phyloP scores from a whole-genome alignment of 23 tunicate genomes.

The Oikopleura vanhoeffeni region DNA sequence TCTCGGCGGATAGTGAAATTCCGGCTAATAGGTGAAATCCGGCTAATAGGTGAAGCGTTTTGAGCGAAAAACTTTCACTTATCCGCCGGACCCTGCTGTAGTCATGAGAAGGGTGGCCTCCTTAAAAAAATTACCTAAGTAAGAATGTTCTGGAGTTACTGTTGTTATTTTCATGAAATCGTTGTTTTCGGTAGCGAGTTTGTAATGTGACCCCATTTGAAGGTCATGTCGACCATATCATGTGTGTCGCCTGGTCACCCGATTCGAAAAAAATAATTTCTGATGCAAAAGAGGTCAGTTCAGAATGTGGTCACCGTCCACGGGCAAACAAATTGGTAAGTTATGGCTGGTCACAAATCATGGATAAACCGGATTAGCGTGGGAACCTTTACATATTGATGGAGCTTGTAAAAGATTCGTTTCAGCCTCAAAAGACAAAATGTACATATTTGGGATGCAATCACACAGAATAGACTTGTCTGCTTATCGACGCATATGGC shows the following conservation, averaged over 20 bases:
- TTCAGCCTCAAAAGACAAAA: conserved; percentile 81
- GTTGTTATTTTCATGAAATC: too few relatives aligned
- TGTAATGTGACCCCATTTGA: too few relatives aligned
- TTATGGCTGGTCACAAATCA: conserved; percentile 50
- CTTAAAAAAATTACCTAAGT: too few relatives aligned
- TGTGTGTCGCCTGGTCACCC: conserved; percentile 83
- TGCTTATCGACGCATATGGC: conserved; percentile 45
- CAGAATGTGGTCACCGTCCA: conserved; percentile 73
- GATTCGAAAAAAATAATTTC: too few relatives aligned
- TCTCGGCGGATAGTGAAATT: too few relatives aligned
- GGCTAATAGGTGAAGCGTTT: too few relatives aligned
- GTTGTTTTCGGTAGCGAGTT: too few relatives aligned
- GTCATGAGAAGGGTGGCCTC: too few relatives aligned
- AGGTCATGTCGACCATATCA: conserved; percentile 55
- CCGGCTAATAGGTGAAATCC: too few relatives aligned
- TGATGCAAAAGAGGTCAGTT: conserved; percentile 90
- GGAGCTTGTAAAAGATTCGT: conserved; percentile 48
- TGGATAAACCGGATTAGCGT: conserved; percentile 52
- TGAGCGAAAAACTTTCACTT: too few relatives aligned
- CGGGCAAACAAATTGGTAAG: conserved; percentile 68
- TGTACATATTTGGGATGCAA: conserved; percentile 59
- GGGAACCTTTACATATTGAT: conserved; percentile 85
- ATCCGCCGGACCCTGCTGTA: too few relatives aligned
- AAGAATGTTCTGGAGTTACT: too few relatives aligned
- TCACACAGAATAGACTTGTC: conserved; percentile 21